These are phyloP conservation scores for Julus scanicus DNA, from an alignment of 2,888 invertebrate species.

Conservation along the genomic window DNA sequence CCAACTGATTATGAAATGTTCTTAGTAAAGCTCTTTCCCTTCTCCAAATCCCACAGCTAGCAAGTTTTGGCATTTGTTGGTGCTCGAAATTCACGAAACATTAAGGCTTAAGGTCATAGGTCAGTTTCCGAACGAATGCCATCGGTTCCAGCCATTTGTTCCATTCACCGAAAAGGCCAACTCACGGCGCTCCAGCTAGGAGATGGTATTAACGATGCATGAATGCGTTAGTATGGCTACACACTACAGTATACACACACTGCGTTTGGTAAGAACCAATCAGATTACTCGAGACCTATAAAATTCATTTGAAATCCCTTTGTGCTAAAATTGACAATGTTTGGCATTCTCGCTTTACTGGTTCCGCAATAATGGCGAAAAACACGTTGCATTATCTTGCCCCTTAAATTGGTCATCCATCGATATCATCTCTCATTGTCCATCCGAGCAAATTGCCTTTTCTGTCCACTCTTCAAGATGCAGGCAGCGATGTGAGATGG, in stretches of 20 bases:
- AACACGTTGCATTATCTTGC: background rate
- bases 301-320: conserved; percentile 43
- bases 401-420: conserved; percentile 34
- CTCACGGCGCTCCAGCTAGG: background rate
- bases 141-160: conserved; percentile 35
- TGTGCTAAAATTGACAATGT: conserved; percentile 43
- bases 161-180: background rate
- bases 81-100: background rate
- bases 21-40: background rate
- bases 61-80: background rate
- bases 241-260: background rate
- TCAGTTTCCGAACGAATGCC: conserved; percentile 22
- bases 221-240: background rate
- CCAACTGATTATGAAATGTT: conserved; percentile 26
- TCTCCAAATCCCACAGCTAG: background rate
- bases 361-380: conserved; percentile 14
- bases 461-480: background rate
- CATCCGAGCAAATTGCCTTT: conserved; percentile 22
- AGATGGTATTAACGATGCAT: background rate
- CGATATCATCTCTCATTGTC: conserved; percentile 36
- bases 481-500: background rate
- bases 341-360: conserved; percentile 45
- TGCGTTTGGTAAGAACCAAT: background rate
- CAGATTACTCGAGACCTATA: background rate
- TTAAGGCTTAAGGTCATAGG: background rate